Base-by-base conservation (phyloP, 2,797 vertebrate genomes). In the Nyctalus aviator region DNA sequence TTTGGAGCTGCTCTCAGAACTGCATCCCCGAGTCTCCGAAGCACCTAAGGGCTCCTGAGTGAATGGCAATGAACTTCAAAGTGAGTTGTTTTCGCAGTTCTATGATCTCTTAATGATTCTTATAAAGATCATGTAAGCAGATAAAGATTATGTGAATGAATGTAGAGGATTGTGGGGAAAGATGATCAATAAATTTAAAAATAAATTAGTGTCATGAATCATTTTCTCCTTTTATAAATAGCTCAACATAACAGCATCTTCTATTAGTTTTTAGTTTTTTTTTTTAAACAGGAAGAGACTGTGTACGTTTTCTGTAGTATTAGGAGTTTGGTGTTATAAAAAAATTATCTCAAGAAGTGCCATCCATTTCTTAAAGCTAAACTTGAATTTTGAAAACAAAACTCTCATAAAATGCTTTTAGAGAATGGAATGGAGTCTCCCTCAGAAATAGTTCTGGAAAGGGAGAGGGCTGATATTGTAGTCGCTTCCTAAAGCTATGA, bases 341-440 rank as follows among this genome's bases (percentile, higher is more conserved):
- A 86, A 86, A 62, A 77, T 62, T 30, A 64, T 55, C 48, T 88
- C 41, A 72, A 78, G 68, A 55, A 83, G 6, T 68, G 25, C 57
- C 46, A 75, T 89, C 66, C 81, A 75, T 46, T 89, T 95, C 55
- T 44, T 59, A 41, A 84, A 86, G 41, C 23, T 73, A 81, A 84
- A 82, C 89, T 69, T 71, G 57, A 95, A 59, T 48, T 91, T 93
- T 89, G 72, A 77, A 94, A 35, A 64, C 35, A 78, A 91, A 64
- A 8, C 20, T 68, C 11, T 73, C 68, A 44, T 6, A 48, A 27
- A 25, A 2, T 69, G 44, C n/a, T 81, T 89, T 79, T 57, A 46
- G 59, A 55, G 86, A 85, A 32, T 59, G 25, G 68, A 55, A 53
- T 53, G 23, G 57, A 41, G 15, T 50, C 15, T 79, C 21, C 75